These are phyloP conservation scores for Exocentrus adspersus DNA, from an alignment of 2,888 invertebrate genomes.

Conservation along the genomic window DNA sequence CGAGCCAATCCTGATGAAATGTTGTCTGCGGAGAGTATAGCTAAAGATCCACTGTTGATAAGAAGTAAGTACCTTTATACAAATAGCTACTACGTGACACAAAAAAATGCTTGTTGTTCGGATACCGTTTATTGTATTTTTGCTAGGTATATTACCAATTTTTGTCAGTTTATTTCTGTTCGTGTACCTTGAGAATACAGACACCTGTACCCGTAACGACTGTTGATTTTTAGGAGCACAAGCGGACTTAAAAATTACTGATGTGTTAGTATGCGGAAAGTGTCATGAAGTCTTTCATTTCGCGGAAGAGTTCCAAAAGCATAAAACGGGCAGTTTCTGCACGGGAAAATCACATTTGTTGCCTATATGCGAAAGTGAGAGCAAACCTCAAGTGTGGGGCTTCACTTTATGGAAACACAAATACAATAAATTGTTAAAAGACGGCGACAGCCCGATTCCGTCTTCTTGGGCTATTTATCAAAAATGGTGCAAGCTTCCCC, in stretches of 20 bases:
- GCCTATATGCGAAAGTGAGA: constrained; percentile 74
- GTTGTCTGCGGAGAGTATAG: constrained; percentile 43
- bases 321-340: constrained; percentile 68
- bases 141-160: too few species aligned
- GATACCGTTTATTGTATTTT: too few species aligned
- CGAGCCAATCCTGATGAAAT: constrained; percentile 40
- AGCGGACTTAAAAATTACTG: constrained; percentile 78
- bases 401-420: constrained; percentile 83
- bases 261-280: constrained; percentile 85
- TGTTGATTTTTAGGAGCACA: constrained; percentile 76
- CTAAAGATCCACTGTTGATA: constrained; percentile 48
- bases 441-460: constrained; percentile 71
- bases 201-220: constrained; percentile 3
- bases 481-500: constrained; percentile 84
- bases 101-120: too few species aligned
- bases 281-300: constrained; percentile 84
- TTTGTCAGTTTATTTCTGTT: too few species aligned
- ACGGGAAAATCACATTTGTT: constrained; percentile 72
- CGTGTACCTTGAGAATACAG: too few species aligned
- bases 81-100: neutral
- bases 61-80: constrained; percentile 45
- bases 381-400: constrained; percentile 87
- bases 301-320: constrained; percentile 80
- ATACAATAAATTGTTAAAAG: constrained; percentile 65
- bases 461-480: constrained; percentile 83